These are phyloP conservation scores for Megalonaias nervosa DNA, from an alignment of 1,140 invertebrate genomes.

Conservation along the genomic window DNA sequence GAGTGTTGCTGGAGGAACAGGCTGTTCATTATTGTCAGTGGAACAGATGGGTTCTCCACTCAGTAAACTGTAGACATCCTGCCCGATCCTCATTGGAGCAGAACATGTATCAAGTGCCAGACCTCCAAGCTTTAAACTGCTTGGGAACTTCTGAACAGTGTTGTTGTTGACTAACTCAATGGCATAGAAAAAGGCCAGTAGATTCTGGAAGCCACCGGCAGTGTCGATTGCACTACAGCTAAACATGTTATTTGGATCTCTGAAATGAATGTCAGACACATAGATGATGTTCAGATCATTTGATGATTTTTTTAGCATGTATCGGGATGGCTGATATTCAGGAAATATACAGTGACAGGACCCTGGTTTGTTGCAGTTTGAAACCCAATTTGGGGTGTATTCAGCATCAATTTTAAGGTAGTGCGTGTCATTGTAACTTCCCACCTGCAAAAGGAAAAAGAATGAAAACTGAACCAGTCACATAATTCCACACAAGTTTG, in stretches of 20 bases:
- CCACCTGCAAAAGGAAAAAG: slow-evolving; percentile 55
- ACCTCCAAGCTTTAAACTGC: slow-evolving; percentile 60
- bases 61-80: slow-evolving; percentile 63
- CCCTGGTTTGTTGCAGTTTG: slow-evolving; percentile 34
- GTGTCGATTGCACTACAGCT: slow-evolving; percentile 59
- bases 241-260: slow-evolving; percentile 38
- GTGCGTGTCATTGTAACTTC: slow-evolving; percentile 68
- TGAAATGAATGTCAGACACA: slow-evolving; percentile 61
- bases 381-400: slow-evolving; percentile 49
- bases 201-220: slow-evolving; percentile 54
- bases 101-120: slow-evolving; percentile 63
- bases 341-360: slow-evolving; percentile 55
- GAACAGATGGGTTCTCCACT: slow-evolving; percentile 62
- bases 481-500: neutral
- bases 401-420: slow-evolving; percentile 63
- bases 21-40: slow-evolving; percentile 32
- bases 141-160: slow-evolving; percentile 34
- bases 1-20: slow-evolving; percentile 56
- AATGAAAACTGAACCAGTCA: neutral
- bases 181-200: slow-evolving; percentile 68
- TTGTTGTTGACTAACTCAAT: slow-evolving; percentile 62
- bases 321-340: slow-evolving; percentile 55
- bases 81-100: slow-evolving; percentile 50
- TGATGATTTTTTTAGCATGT: slow-evolving; percentile 55
- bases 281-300: slow-evolving; percentile 60